phyloP scores from a whole-genome alignment of 2,797 vertebrate genomes.

The Muscicapa comitata region DNA sequence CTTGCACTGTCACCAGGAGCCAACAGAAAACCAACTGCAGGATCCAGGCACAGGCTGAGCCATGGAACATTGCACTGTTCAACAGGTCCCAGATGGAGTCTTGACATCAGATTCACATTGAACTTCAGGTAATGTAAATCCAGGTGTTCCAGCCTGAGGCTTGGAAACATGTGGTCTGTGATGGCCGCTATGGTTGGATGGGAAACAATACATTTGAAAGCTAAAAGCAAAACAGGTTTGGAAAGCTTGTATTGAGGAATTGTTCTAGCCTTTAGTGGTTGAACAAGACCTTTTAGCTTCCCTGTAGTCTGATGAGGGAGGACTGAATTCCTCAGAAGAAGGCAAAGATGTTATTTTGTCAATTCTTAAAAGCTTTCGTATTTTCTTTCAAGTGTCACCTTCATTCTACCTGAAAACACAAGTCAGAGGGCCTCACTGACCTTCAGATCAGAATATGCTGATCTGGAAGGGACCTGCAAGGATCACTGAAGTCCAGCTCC shows the following conservation, averaged over 20 bases:
- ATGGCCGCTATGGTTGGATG: neutral
- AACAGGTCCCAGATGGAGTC: neutral
- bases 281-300: neutral
- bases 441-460: neutral
- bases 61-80: neutral
- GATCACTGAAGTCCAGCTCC: neutral
- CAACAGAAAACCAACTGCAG: neutral
- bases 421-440: neutral
- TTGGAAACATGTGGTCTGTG: neutral
- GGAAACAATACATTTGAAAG: neutral
- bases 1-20: neutral
- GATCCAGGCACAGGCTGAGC: neutral
- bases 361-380: neutral
- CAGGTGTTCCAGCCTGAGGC: neutral
- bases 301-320: neutral
- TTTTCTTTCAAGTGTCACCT: neutral
- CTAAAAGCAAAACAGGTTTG: neutral
- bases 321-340: neutral
- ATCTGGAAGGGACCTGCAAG: neutral
- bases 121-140: neutral
- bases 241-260: neutral
- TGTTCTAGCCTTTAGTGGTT: neutral
- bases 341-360: neutral
- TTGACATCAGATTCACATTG: neutral
- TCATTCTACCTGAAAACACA: neutral